phyloP scores from a whole-genome alignment of 2,113 vertebrate species.

The Halcyon senegalensis region DNA sequence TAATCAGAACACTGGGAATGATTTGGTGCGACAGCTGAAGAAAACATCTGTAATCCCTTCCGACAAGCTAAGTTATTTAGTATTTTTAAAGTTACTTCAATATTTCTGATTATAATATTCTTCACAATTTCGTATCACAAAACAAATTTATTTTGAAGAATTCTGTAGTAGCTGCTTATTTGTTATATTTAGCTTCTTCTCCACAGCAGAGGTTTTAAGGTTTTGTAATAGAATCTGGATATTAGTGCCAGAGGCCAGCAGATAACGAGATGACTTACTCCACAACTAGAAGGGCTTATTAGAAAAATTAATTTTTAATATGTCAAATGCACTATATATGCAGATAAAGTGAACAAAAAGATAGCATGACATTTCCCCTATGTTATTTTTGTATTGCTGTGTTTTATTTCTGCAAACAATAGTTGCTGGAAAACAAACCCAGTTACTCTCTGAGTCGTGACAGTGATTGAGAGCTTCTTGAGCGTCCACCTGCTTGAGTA shows the following conservation, averaged over 20 bases:
- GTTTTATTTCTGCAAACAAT: constrained; percentile 28
- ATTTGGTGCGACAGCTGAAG: not conserved
- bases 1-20: not conserved
- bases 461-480: constrained; percentile 60
- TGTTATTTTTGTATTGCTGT: not conserved
- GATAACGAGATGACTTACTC: constrained; percentile 16
- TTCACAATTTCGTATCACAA: not conserved
- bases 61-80: not conserved
- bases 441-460: not conserved
- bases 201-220: not conserved
- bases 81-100: not conserved
- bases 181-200: not conserved
- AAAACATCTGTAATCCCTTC: constrained; percentile 12
- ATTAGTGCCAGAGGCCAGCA: constrained; percentile 12
- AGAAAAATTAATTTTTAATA: constrained; percentile 20
- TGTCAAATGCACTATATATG: not conserved
- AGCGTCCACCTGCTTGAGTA: constrained; percentile 24
- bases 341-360: constrained; percentile 1
- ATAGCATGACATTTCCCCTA: not conserved
- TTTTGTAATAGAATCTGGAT: not conserved
- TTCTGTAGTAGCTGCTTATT: not conserved
- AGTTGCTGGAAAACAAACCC: not conserved
- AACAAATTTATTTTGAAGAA: constrained; percentile 4
- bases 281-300: not conserved
- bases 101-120: not conserved